Evolutionary conservation across 1,140 invertebrate species (phyloP), one percentile per base, ranked within the genome.

Genomic region (Druon quercuslanigerum): DNA sequence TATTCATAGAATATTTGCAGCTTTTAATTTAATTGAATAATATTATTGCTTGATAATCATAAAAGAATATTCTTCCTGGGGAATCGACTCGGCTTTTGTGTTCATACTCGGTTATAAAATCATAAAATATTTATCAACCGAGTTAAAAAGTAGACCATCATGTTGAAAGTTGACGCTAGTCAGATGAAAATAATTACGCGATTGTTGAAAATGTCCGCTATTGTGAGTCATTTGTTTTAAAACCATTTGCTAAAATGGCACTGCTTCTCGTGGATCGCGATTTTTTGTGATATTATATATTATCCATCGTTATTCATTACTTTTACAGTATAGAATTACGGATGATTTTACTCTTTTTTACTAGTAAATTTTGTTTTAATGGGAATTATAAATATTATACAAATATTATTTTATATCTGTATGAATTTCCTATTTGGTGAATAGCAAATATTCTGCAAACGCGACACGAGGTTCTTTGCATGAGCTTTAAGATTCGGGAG

Each of bases 141-240:
- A 57, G 56, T 8, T 17, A 25, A 20, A 57, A 57, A 13, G 56
- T 57, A 57, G 56, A 57, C 56, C 19, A 57, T 57, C 56, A 74
- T 74, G 73, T 74, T 74, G 73, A 74, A 74, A 74, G 73, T 74
- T 74, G 73, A 75, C 17, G 74, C 74, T 71, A 75, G 25, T 75
- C 50, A 51, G 60, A 74, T 66, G 40, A 60, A 60, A 70, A 60
- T 75, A 70, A 60, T 52, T 75, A 74, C 20, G 73, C 50, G 50
- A 60, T 51, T 75, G 50, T 70, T 60, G n/a, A 70, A 51, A 25
- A 40, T 40, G 13, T 66, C 60, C 12, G 60, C 60, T 66, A 66
- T n/a, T 66, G 33, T 66, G 25, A 66, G 8, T 40, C 33, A 33
- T 66, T 40, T 8, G 60, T 46, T 20, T 40, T n/a, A 33, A 40